Percentiles rank a stretch among this genome's conserved stretches.
phyloP scores from a whole-genome alignment of 2,113 vertebrate species.

The Pseudolaguvia tuberculata region DNA sequence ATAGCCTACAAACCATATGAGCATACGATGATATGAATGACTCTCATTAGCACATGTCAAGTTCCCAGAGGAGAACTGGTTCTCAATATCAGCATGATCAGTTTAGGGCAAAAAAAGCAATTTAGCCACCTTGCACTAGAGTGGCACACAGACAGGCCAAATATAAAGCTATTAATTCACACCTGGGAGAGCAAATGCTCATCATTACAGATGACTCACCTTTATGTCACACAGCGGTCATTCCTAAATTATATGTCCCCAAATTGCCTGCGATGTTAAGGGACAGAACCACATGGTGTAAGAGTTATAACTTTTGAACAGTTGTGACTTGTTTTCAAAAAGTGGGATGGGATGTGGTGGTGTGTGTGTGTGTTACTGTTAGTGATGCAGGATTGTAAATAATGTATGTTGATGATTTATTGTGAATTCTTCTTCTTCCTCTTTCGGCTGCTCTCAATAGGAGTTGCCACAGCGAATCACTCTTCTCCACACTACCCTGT shows the following conservation, averaged over 20 bases:
- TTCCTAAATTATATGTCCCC: slow-evolving; percentile 34
- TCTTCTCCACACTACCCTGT: no score
- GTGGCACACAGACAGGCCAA: slow-evolving; percentile 29
- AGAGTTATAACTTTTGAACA: neutral
- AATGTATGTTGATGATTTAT: no score
- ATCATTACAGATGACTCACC: slow-evolving; percentile 33
- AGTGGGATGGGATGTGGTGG: no score
- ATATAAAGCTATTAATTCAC: slow-evolving; percentile 45
- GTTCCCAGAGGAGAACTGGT: slow-evolving; percentile 34
- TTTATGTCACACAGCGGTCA: slow-evolving; percentile 35
- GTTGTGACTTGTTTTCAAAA: no score
- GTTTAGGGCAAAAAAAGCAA: slow-evolving; percentile 10
- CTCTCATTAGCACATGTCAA: slow-evolving; percentile 50
- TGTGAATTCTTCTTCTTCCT: no score
- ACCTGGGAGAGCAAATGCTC: slow-evolving; percentile 31
- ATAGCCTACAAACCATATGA: slow-evolving; percentile 32
- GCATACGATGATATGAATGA: slow-evolving; percentile 47
- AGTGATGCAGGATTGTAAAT: no score
- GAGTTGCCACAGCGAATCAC: no score
- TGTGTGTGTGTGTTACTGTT: no score
- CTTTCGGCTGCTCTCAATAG: no score
- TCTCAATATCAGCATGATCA: slow-evolving; percentile 28
- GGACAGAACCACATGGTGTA: slow-evolving; percentile 15
- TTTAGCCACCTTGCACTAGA: slow-evolving; percentile 25
- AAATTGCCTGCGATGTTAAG: slow-evolving; percentile 15